phyloP scores from a whole-genome alignment of 2,888 invertebrate species.

The Ditylenchus weischeri region DNA sequence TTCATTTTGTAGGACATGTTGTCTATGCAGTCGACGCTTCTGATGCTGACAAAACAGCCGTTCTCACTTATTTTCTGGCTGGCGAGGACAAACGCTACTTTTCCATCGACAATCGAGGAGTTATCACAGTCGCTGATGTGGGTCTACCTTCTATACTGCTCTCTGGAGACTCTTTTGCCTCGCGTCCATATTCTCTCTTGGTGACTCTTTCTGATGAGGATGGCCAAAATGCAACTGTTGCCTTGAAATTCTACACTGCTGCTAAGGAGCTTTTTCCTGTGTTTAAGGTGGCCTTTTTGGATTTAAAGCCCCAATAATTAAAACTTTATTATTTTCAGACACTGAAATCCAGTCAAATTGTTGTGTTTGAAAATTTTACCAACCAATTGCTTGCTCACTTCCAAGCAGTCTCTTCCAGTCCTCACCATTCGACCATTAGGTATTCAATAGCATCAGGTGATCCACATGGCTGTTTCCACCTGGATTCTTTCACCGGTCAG shows the following conservation, averaged over 20 bases:
- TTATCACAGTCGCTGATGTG: conserved; percentile 8
- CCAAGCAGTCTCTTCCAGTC: background rate
- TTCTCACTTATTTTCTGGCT: conserved; percentile 7
- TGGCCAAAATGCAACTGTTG: conserved; percentile 30
- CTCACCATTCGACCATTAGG: conserved; percentile 18
- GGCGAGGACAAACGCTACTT: conserved; percentile 11
- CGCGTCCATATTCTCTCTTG: conserved; percentile 5
- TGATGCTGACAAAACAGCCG: conserved; percentile 10
- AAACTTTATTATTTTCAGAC: background rate
- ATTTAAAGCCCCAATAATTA: no score
- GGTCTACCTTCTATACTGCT: background rate
- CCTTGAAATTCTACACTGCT: conserved; percentile 34
- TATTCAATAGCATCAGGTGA: conserved; percentile 20
- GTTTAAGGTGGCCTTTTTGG: background rate
- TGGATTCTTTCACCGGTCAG: conserved; percentile 11
- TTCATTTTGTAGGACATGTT: conserved; percentile 8
- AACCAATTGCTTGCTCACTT: background rate
- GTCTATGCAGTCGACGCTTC: conserved; percentile 17
- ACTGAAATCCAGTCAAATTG: background rate
- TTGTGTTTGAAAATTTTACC: background rate
- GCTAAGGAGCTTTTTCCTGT: conserved; percentile 2
- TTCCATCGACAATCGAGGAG: conserved; percentile 16
- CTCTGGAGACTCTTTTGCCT: background rate
- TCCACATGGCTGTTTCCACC: conserved; percentile 13
- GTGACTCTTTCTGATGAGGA: conserved; percentile 27